phyloP scores from a whole-genome alignment of 2,797 vertebrate genomes.

The Esox masquinongy region DNA sequence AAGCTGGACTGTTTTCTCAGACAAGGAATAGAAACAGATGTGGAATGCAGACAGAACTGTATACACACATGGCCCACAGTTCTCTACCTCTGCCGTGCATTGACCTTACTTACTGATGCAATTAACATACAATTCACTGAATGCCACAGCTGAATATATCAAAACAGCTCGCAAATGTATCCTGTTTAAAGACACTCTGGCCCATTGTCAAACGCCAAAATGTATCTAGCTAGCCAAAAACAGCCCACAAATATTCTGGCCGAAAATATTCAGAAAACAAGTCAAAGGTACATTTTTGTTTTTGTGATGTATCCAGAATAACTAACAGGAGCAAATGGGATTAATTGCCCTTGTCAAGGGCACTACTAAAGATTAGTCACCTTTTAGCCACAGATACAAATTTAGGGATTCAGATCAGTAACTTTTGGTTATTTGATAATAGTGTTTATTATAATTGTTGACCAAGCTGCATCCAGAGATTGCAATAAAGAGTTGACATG shows the following conservation, averaged over 20 bases:
- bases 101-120: conserved; percentile 29
- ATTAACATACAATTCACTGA: not conserved
- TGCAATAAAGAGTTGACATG: not conserved
- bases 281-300: no score
- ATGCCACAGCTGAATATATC: conserved; percentile 8
- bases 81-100: conserved; percentile 23
- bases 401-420: no score
- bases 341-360: no score
- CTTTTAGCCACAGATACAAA: no score
- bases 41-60: conserved; percentile 21
- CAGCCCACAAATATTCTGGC: not conserved
- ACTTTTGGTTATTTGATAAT: no score
- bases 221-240: not conserved
- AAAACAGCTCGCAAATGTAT: conserved; percentile 15
- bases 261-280: not conserved
- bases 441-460: not conserved
- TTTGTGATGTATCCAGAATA: no score
- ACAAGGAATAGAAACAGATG: conserved; percentile 46
- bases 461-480: not conserved
- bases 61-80: conserved; percentile 2
- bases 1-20: conserved; percentile 43
- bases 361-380: no score
- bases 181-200: not conserved
- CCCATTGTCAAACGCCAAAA: conserved; percentile 6
- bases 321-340: no score